These are phyloP conservation scores for Athalia cordata DNA, from an alignment of 2,888 invertebrate genomes.

Conservation along the genomic window DNA sequence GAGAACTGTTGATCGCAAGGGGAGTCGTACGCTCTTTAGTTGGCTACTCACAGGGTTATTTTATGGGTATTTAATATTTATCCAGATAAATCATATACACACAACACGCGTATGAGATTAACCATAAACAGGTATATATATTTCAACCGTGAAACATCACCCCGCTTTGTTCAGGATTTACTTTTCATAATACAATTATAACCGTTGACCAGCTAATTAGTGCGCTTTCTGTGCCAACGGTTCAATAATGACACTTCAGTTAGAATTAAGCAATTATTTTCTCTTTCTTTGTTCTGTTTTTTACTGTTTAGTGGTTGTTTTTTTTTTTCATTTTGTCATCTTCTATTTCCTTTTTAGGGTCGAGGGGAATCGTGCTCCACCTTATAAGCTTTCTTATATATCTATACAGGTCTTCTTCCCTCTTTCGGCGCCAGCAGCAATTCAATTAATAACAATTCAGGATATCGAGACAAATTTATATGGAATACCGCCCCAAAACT, in stretches of 20 bases:
- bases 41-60: slow-evolving; percentile 26
- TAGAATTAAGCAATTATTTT: slow-evolving; percentile 1
- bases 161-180: not conserved
- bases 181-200: not conserved
- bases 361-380: slow-evolving; percentile 5
- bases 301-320: no score
- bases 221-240: slow-evolving; percentile 5
- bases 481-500: slow-evolving; percentile 10
- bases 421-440: slow-evolving; percentile 21
- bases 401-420: slow-evolving; percentile 18
- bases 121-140: not conserved
- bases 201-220: slow-evolving; percentile 10
- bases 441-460: slow-evolving; percentile 43
- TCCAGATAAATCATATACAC: not conserved
- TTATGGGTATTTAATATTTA: slow-evolving; percentile 34
- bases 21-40: slow-evolving; percentile 34
- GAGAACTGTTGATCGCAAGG: slow-evolving; percentile 28
- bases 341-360: no score
- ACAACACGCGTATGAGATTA: not conserved
- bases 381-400: slow-evolving; percentile 4
- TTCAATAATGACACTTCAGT: slow-evolving; percentile 13
- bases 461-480: slow-evolving; percentile 41
- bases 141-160: not conserved
- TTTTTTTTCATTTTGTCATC: no score
- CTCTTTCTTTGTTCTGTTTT: not conserved